Conservation (phyloP, 2,797 vertebrate genomes). For the Chanos chanos region DNA sequence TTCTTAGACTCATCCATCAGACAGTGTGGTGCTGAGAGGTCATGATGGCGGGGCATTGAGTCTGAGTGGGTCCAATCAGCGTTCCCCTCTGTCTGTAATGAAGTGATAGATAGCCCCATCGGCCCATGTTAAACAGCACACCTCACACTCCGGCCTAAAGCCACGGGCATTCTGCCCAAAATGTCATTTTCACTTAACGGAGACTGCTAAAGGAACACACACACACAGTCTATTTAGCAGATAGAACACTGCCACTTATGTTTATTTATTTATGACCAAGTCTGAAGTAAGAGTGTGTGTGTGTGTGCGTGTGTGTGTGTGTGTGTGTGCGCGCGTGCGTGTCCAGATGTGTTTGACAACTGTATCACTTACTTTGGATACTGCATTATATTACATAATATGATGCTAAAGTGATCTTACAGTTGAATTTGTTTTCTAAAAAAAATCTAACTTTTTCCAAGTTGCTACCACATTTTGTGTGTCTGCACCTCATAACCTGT, state of each 20-base stretch:
- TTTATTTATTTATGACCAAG: too few relatives aligned
- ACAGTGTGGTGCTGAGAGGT: constrained; percentile 5
- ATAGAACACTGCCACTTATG: too few relatives aligned
- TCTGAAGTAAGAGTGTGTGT: not conserved
- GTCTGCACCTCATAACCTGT: too few relatives aligned
- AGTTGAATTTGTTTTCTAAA: too few relatives aligned
- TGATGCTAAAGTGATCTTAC: not conserved
- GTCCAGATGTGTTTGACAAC: not conserved
- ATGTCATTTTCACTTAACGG: too few relatives aligned
- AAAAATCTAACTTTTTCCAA: too few relatives aligned
- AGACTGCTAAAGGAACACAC: not conserved
- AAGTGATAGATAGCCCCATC: constrained; percentile 27
- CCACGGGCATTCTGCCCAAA: constrained; percentile 1
- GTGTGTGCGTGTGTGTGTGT: not conserved
- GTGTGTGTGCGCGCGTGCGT: not conserved
- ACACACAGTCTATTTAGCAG: too few relatives aligned
- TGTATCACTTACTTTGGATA: not conserved
- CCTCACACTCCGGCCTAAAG: constrained; percentile 31
- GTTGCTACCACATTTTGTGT: too few relatives aligned
- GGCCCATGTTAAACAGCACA: constrained; percentile 29
- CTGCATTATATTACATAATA: not conserved
- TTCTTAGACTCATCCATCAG: constrained; percentile 15
- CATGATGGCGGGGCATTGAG: constrained; percentile 30
- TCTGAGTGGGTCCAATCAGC: constrained; percentile 30
- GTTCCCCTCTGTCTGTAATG: constrained; percentile 33